Base-by-base conservation (phyloP, 2,797 vertebrate species). In the Poecilia gillii region DNA sequence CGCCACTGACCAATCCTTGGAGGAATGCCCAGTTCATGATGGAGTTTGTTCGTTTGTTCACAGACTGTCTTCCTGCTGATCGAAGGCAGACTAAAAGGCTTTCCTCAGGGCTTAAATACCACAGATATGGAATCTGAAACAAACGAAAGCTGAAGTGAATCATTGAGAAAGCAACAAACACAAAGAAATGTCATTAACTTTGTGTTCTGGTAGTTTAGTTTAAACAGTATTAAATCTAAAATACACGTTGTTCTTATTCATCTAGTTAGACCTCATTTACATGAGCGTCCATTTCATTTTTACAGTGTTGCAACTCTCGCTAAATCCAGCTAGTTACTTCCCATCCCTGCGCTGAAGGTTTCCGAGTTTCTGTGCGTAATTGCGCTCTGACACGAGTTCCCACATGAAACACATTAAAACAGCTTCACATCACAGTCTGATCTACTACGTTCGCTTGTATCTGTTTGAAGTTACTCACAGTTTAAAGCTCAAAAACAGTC, bases 21-120 rank as follows among this genome's bases (percentile, higher is more conserved):
- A 99, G 97, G 82, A 96, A 87, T 0, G 90, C 93, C 99, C 99
- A 99, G 95, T 99, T 99, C 99, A 99, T 99, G 91, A 77, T 53
- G 82, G 80, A 71, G 47, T 78, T 68, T 84, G 83, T 59, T 92
- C 81, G 47, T 78, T 68, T 84, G 83, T 59, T 92, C 81, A 89
- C 84, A 47, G 33, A 14, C 84, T 66, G 81, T 81, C 85, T 76
- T 89, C 85, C 87, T 83, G 84, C 66, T 79, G 88, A 86, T 71
- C 79, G 83, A 88, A 87, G 77, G 88, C 86, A 84, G 89, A 72
- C 64, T 39, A 20, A 51, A 71, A 78, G 51, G 72, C 59, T 75
- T 70, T 73, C 76, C 68, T 41, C 39, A 23, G 13, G 39, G 84
- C 23, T 75, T 46, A 77, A 87, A 84, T 2, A 6, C 49, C 79